phyloP scores from a whole-genome alignment of 2,113 vertebrate species.

The Azemiops feae region DNA sequence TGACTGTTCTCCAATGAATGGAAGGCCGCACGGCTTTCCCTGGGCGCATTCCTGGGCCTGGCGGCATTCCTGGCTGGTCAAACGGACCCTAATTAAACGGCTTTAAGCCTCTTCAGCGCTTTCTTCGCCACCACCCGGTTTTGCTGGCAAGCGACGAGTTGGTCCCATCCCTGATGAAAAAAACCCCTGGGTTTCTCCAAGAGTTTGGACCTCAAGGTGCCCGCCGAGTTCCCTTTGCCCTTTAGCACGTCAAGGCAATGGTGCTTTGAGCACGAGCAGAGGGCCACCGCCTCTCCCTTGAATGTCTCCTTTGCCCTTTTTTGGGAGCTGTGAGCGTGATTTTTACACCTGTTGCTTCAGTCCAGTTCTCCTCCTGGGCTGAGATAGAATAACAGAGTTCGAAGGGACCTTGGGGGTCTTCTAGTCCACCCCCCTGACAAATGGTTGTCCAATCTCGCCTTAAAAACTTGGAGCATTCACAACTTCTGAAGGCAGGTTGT shows the following conservation, averaged over 20 bases:
- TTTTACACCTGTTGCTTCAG: neutral
- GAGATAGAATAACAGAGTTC: too few relatives aligned
- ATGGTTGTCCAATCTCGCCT: too few relatives aligned
- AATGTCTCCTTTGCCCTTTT: neutral
- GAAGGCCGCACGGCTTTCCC: constrained; percentile 38
- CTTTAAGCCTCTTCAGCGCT: constrained; percentile 72
- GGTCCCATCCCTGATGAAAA: constrained; percentile 50
- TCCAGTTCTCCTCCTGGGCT: too few relatives aligned
- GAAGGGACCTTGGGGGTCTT: too few relatives aligned
- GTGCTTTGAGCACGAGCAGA: neutral
- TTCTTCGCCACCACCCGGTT: constrained; percentile 61
- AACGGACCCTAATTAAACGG: constrained; percentile 84
- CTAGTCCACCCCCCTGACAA: too few relatives aligned
- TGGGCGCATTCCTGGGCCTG: constrained; percentile 81
- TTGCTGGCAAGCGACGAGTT: constrained; percentile 20
- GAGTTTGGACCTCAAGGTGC: neutral
- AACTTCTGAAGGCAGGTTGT: too few relatives aligned
- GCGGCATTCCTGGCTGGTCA: constrained; percentile 89
- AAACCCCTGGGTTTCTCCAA: constrained; percentile 38
- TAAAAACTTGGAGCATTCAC: too few relatives aligned
- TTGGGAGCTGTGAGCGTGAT: neutral
- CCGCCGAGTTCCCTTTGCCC: neutral
- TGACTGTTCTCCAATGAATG: constrained; percentile 91
- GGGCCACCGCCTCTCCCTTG: too few relatives aligned
- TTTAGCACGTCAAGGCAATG: neutral